phyloP scores from a whole-genome alignment of 2,113 vertebrate species.

The Python bivittatus region DNA sequence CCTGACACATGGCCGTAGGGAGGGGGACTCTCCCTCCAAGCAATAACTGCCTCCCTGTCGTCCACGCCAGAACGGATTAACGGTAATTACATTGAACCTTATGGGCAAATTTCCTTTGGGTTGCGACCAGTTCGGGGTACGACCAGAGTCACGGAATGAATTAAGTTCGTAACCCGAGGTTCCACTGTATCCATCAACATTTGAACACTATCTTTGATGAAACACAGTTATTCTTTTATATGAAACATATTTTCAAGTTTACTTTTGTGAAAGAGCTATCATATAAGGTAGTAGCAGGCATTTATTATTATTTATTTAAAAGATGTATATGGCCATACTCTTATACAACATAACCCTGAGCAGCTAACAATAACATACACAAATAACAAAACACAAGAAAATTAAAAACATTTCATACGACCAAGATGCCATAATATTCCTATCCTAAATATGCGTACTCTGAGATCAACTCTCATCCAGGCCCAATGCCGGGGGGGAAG shows the following conservation, averaged over 20 bases:
- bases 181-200: neutral
- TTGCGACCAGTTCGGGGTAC: too few species aligned
- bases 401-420: neutral
- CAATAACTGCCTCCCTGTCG: too few species aligned
- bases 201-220: conserved; percentile 3
- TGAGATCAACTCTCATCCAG: neutral
- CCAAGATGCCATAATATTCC: neutral
- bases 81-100: too few species aligned
- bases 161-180: too few species aligned
- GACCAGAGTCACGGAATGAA: too few species aligned
- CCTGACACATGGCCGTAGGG: too few species aligned
- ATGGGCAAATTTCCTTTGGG: too few species aligned
- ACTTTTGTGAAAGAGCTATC: neutral
- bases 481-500: neutral
- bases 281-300: neutral
- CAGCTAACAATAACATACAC: neutral
- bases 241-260: neutral
- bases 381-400: neutral
- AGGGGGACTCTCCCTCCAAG: too few species aligned
- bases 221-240: neutral
- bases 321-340: neutral
- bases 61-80: too few species aligned
- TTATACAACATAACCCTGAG: neutral
- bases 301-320: neutral
- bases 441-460: neutral